phyloP scores from a whole-genome alignment of 2,113 vertebrate genomes.

The Emydura subglobosa region DNA sequence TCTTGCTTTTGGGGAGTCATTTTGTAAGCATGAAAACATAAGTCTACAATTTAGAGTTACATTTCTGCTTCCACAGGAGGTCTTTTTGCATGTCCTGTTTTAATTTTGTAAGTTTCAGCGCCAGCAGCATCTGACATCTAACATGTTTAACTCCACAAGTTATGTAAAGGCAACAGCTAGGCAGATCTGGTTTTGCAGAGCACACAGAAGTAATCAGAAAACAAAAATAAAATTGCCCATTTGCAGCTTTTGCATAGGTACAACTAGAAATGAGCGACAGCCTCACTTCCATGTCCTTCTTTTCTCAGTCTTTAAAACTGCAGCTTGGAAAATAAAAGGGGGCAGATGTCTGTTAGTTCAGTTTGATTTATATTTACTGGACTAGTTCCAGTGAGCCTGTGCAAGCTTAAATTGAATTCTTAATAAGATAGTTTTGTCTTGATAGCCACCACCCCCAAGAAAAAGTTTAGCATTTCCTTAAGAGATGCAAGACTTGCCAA shows the following conservation, averaged over 20 bases:
- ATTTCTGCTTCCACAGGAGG: background rate
- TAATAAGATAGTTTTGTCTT: constrained; percentile 33
- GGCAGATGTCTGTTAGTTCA: background rate
- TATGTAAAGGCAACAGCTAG: background rate
- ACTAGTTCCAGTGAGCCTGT: background rate
- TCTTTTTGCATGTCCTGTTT: background rate
- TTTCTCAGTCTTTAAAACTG: background rate
- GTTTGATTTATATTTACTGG: background rate
- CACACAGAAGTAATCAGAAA: background rate
- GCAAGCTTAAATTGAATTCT: constrained; percentile 24
- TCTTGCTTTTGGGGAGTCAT: background rate
- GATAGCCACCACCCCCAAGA: background rate
- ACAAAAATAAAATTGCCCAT: background rate
- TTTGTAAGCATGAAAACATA: background rate
- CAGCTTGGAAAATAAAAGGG: background rate
- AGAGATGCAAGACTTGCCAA: constrained; percentile 20
- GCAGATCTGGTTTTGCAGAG: accelerated
- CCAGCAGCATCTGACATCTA: background rate
- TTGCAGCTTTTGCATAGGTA: accelerated
- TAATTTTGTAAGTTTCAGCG: accelerated
- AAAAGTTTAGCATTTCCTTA: constrained; percentile 20
- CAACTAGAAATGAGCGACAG: background rate
- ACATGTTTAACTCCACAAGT: background rate
- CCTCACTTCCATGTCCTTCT: background rate
- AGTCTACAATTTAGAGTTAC: accelerated